These are phyloP conservation scores for Caenorhabditis sinica DNA, from an alignment of 2,888 invertebrate genomes.

Conservation along the genomic window DNA sequence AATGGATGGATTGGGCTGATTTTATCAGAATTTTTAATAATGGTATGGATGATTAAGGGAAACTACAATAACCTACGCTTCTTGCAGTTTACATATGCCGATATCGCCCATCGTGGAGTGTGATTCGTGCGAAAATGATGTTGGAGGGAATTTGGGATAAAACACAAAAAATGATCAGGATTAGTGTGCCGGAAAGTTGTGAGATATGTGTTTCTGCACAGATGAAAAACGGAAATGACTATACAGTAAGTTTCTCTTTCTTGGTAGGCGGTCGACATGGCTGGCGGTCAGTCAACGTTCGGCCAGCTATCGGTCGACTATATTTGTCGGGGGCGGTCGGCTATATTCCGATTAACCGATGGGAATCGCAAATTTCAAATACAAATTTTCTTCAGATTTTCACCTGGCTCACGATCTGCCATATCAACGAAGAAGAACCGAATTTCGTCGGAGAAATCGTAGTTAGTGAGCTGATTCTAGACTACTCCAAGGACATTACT, in stretches of 20 bases:
- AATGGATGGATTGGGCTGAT: not conserved
- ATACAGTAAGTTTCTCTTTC: too few species aligned
- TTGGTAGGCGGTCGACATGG: too few species aligned
- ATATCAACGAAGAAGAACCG: not conserved
- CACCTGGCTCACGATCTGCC: not conserved
- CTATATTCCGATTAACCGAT: too few species aligned
- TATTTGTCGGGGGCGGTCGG: too few species aligned
- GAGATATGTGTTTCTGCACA: not conserved
- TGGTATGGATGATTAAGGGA: too few species aligned
- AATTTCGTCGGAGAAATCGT: not conserved
- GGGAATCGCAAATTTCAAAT: too few species aligned
- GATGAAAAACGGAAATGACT: too few species aligned
- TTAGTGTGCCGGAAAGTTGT: not conserved
- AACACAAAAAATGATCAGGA: not conserved
- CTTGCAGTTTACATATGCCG: not conserved
- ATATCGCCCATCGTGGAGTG: not conserved
- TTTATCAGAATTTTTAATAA: not conserved
- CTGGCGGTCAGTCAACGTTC: too few species aligned
- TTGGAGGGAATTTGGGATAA: not conserved
- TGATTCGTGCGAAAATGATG: not conserved
- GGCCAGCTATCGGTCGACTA: too few species aligned
- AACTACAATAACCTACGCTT: too few species aligned
- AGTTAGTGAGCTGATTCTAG: not conserved
- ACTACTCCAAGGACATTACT: not conserved
- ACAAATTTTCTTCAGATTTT: not conserved